Percentiles rank a stretch among this genome's conserved stretches.
Evolutionary conservation across 2,113 vertebrate genomes (phyloP).

Genomic region (Heptranchias perlo): DNA sequence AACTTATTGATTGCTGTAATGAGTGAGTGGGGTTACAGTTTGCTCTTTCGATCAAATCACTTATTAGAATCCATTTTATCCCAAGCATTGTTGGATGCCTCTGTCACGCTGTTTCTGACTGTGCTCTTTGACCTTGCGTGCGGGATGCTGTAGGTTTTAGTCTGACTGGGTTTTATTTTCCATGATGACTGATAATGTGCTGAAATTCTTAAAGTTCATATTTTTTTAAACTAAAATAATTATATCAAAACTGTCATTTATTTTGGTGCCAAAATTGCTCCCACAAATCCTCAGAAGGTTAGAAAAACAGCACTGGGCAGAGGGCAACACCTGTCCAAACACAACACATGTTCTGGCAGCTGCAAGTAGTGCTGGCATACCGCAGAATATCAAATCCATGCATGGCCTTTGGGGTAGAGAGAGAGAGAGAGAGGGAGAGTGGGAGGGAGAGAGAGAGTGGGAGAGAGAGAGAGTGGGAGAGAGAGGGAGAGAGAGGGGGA

Average conservation of each 20-base stretch:
- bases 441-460: too few species aligned
- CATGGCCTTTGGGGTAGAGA: background rate
- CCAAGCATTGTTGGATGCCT: background rate
- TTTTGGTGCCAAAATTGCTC: conserved; percentile 13
- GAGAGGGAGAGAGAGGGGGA: too few species aligned
- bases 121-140: background rate
- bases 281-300: conserved; percentile 18
- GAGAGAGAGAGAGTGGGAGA: too few species aligned
- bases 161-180: background rate
- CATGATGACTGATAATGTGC: background rate
- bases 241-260: conserved; percentile 22
- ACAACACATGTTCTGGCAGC: background rate
- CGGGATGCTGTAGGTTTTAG: background rate
- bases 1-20: background rate
- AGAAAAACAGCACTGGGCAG: conserved; percentile 2
- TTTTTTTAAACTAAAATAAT: background rate
- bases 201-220: background rate
- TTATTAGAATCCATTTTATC: conserved; percentile 5
- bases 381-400: background rate
- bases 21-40: background rate
- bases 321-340: conserved; percentile 9
- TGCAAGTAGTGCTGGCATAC: background rate
- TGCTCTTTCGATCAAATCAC: background rate
- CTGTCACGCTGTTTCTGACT: background rate
- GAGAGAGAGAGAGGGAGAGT: background rate